phyloP scores from a whole-genome alignment of 1,140 invertebrate species.

The Drosophila grimshawi region DNA sequence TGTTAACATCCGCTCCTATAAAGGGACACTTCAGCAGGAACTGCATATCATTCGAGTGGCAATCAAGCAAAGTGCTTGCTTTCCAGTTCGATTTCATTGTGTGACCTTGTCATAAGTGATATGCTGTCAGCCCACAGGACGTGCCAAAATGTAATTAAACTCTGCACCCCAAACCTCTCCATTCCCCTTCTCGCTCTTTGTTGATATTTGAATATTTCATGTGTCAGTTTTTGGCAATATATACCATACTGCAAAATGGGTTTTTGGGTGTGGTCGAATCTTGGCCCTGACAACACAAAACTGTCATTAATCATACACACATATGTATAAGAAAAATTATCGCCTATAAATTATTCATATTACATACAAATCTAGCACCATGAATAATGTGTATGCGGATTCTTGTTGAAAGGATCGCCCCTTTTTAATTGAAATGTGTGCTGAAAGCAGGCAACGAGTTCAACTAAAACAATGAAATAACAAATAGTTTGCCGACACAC shows the following conservation, averaged over 20 bases:
- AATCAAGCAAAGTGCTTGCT: constrained; percentile 54
- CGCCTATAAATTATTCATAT: not conserved
- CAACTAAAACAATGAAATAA: constrained; percentile 42
- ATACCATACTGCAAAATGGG: constrained; percentile 37
- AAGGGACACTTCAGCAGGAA: not conserved
- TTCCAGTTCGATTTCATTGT: constrained; percentile 24
- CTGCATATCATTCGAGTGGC: constrained; percentile 8
- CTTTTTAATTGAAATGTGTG: constrained; percentile 48
- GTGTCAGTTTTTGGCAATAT: constrained; percentile 26
- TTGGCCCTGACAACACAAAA: constrained; percentile 3
- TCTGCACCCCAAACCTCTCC: constrained; percentile 1
- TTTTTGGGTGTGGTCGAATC: constrained; percentile 48
- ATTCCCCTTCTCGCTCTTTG: not conserved
- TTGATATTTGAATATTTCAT: constrained; percentile 64
- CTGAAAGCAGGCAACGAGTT: constrained; percentile 24
- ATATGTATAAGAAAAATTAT: not conserved
- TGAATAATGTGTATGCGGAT: not conserved
- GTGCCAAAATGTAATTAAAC: constrained; percentile 67
- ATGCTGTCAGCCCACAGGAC: constrained; percentile 9
- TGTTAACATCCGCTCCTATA: constrained; percentile 12
- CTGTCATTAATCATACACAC: constrained; percentile 11
- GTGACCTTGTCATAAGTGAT: constrained; percentile 26
- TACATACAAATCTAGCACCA: constrained; percentile 1
- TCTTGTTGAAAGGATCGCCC: constrained; percentile 3
- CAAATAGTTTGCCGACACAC: constrained; percentile 43